Conservation (phyloP, 2,797 vertebrate species). For the Serranus cabrilla region DNA sequence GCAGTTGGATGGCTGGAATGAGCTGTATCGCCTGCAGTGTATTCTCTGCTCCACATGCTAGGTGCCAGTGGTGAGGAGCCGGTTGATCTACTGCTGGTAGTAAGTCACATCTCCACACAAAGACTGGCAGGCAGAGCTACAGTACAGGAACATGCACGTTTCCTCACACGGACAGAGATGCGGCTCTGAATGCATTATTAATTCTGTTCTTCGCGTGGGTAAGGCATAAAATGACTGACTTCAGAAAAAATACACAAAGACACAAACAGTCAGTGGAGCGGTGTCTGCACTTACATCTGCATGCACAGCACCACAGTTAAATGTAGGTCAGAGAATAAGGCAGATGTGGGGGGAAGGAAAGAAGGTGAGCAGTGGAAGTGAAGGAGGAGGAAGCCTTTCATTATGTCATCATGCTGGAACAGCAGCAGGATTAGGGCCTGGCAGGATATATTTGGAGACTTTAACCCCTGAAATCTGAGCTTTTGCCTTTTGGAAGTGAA, state of each 20-base stretch:
- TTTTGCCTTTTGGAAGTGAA: conserved; percentile 23
- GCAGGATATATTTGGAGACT: conserved; percentile 25
- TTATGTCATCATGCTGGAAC: conserved; percentile 67
- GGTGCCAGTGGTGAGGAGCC: conserved; percentile 51
- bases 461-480: conserved; percentile 35
- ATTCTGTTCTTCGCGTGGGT: conserved; percentile 35
- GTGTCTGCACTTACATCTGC: conserved; percentile 52
- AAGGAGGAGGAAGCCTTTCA: conserved; percentile 68
- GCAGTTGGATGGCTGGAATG: conserved; percentile 66
- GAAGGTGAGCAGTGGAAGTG: conserved; percentile 64
- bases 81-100: conserved; percentile 47
- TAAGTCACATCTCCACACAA: conserved; percentile 39
- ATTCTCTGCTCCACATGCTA: conserved; percentile 59
- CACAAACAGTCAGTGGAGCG: conserved; percentile 31
- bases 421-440: conserved; percentile 38
- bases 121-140: conserved; percentile 12
- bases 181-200: conserved; percentile 32
- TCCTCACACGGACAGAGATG: conserved; percentile 8
- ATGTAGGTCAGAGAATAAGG: conserved; percentile 74
- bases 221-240: conserved; percentile 26
- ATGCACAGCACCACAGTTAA: conserved; percentile 53
- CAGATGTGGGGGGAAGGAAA: conserved; percentile 64
- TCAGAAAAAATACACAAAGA: conserved; percentile 33
- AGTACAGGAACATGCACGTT: conserved; percentile 12
- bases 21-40: conserved; percentile 62